These are phyloP conservation scores for Eristalis arbustorum DNA, from an alignment of 2,888 invertebrate species.

Conservation along the genomic window DNA sequence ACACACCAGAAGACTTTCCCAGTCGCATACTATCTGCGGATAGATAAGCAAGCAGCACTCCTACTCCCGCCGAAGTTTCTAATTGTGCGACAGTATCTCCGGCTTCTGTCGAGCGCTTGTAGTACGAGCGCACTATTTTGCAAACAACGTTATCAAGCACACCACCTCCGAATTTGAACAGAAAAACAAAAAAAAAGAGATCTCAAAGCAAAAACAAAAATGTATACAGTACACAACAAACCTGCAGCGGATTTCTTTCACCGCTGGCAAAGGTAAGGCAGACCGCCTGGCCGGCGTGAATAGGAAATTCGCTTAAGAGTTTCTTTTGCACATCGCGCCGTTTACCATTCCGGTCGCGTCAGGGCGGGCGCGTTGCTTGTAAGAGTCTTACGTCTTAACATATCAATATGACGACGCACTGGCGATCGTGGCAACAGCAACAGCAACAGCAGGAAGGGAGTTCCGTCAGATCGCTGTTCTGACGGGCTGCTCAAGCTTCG, in stretches of 20 bases:
- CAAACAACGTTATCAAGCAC: conserved; percentile 33
- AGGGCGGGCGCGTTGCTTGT: neutral
- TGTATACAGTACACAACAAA: neutral
- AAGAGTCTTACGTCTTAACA: conserved; percentile 14
- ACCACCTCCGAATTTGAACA: conserved; percentile 36
- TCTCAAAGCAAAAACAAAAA: conserved; percentile 2
- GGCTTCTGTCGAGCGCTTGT: neutral
- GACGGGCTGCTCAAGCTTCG: neutral
- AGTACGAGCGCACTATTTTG: conserved; percentile 24
- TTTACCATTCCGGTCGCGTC: conserved; percentile 39
- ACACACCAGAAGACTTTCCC: conserved; percentile 48
- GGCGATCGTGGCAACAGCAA: neutral
- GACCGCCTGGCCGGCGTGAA: conserved; percentile 4
- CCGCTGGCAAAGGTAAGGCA: conserved; percentile 19
- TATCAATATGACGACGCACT: conserved; percentile 13
- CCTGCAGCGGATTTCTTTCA: conserved; percentile 29
- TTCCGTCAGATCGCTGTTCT: neutral
- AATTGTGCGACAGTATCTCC: conserved; percentile 9
- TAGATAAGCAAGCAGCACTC: neutral
- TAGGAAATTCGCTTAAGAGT: conserved; percentile 31
- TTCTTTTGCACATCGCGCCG: conserved; percentile 45
- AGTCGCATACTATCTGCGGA: conserved; percentile 20
- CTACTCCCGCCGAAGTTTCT: conserved; percentile 35
- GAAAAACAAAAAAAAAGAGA: neutral
- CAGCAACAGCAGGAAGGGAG: neutral